Conservation (phyloP, 2,113 vertebrate species). For the Motacilla alba region DNA sequence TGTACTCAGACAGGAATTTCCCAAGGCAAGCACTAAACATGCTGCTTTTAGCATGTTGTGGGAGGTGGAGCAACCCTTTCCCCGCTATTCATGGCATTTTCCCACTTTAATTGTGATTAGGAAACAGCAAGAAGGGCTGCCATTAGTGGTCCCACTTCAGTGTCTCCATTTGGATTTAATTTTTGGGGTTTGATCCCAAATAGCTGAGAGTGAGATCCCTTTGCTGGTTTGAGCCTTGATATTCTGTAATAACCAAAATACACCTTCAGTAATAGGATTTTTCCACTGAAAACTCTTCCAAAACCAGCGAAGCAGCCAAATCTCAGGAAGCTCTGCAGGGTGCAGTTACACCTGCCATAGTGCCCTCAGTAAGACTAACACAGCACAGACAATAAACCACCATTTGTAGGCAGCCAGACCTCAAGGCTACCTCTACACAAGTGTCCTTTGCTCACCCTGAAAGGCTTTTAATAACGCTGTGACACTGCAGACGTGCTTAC, state of each 20-base stretch:
- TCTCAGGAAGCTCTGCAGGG: not conserved
- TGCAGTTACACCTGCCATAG: not conserved
- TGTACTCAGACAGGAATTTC: not conserved
- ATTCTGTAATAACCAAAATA: not conserved
- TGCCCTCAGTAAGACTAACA: not conserved
- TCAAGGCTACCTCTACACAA: not conserved
- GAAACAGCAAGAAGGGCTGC: not conserved
- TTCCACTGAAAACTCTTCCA: not conserved
- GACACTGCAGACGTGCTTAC: not conserved
- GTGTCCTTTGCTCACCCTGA: not conserved
- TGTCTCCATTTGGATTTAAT: not conserved
- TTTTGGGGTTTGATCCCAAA: not conserved
- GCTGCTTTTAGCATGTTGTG: not conserved
- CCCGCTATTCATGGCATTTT: not conserved
- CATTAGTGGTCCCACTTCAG: too few relatives aligned
- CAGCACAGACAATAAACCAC: not conserved
- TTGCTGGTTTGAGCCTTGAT: accelerated
- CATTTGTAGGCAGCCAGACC: not conserved
- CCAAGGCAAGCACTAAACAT: not conserved
- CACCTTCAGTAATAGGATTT: accelerated
- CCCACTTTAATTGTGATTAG: not conserved
- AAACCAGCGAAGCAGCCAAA: accelerated
- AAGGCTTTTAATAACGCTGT: not conserved
- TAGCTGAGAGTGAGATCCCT: not conserved
- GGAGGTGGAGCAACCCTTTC: not conserved